A percentile compares a stretch with the other conserved stretches of the same genome.
Conservation (phyloP, 1,140 invertebrate genomes). For the Hetaerina americana region DNA sequence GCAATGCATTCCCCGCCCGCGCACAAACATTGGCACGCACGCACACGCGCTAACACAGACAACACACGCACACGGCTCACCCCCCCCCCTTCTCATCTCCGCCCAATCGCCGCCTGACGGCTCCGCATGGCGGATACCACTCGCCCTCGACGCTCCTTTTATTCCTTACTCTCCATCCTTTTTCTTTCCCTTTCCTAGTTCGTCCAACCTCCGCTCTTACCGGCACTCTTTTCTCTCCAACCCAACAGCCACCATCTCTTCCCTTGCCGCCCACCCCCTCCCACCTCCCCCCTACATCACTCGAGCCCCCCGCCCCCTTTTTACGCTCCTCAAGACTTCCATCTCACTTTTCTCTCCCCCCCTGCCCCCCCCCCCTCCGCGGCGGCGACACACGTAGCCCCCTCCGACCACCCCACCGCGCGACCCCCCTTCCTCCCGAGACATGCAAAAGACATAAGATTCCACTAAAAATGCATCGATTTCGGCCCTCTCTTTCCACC, state of each 20-base stretch:
- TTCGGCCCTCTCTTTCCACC: constrained; percentile 7
- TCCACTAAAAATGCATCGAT: constrained; percentile 18
- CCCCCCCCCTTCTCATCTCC: neutral
- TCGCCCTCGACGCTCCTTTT: too few species aligned
- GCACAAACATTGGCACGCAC: neutral
- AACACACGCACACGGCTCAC: too few species aligned
- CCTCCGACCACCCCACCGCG: neutral
- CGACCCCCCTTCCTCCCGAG: constrained; percentile 3
- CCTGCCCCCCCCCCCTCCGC: neutral
- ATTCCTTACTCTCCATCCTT: too few species aligned
- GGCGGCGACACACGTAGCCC: neutral
- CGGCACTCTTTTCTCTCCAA: neutral
- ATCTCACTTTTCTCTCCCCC: neutral
- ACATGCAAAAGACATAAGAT: constrained; percentile 18
- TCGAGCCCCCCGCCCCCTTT: neutral
- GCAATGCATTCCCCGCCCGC: neutral
- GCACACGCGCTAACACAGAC: neutral
- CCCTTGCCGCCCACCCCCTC: neutral
- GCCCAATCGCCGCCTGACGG: neutral
- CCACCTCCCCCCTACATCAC: neutral
- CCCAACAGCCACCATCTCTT: neutral
- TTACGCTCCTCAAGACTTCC: neutral
- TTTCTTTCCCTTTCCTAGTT: neutral
- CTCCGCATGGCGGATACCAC: too few species aligned
- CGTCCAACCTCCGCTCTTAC: neutral